Conservation (phyloP, 2,113 vertebrate species). For the Notothenia rossii region DNA sequence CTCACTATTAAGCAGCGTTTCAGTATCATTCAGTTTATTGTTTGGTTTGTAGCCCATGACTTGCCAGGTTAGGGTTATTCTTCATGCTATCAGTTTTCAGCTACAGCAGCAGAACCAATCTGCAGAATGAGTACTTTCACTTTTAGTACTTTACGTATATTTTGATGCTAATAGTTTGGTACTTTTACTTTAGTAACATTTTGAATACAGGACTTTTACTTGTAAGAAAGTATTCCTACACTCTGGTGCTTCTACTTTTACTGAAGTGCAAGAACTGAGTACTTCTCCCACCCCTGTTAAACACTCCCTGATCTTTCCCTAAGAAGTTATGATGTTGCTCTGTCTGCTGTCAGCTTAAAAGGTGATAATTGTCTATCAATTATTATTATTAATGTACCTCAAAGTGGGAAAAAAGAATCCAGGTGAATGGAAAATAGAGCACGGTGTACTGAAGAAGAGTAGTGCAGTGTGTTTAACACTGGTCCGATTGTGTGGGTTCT, state of each 20-base stretch:
- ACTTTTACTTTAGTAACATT: too few species aligned
- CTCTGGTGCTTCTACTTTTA: too few species aligned
- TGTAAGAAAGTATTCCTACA: too few species aligned
- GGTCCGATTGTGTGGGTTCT: too few species aligned
- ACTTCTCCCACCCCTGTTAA: too few species aligned
- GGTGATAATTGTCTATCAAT: neutral
- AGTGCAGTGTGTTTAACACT: neutral
- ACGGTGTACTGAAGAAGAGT: neutral
- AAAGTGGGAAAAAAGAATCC: neutral
- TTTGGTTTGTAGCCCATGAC: neutral
- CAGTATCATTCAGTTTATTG: neutral
- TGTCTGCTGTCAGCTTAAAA: neutral
- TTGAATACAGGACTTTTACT: too few species aligned
- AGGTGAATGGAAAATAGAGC: neutral
- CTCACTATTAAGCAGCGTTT: neutral
- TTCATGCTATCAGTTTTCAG: neutral
- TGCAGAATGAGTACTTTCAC: too few species aligned
- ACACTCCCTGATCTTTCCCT: too few species aligned
- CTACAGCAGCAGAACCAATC: neutral
- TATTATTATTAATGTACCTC: neutral
- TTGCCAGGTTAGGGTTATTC: neutral
- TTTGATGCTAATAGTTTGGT: too few species aligned
- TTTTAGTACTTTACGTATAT: too few species aligned
- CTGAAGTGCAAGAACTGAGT: too few species aligned
- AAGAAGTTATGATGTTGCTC: neutral